A percentile compares a stretch with the other conserved stretches of the same genome.
Conservation (phyloP, 2,797 vertebrate species). For the Delichon dasypus region DNA sequence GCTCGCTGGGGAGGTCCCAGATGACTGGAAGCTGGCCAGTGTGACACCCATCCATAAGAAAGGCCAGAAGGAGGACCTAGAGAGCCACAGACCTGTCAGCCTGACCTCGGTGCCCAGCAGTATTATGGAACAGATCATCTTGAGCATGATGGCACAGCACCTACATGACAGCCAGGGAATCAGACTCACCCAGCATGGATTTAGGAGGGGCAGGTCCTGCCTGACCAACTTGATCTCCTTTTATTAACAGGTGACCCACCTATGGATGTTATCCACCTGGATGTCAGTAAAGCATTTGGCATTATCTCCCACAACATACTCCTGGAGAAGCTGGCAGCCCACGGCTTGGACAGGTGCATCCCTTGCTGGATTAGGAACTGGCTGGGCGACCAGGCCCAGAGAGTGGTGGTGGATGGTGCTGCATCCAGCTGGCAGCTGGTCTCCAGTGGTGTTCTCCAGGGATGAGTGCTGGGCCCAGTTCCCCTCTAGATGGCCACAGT, state of each 20-base stretch:
- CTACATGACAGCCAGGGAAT: too few relatives aligned
- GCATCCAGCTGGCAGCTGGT: background rate
- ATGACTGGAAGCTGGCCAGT: background rate
- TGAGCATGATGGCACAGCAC: rapidly evolving
- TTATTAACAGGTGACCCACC: background rate
- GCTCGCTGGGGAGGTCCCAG: background rate
- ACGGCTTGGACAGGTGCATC: rapidly evolving
- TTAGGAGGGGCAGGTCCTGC: background rate
- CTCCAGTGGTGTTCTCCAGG: background rate
- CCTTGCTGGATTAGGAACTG: rapidly evolving
- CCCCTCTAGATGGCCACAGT: background rate
- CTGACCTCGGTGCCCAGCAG: background rate
- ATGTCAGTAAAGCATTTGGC: background rate
- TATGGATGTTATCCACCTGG: background rate
- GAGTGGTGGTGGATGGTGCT: background rate
- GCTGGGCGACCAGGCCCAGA: rapidly evolving
- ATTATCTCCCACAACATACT: background rate
- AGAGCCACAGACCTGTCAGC: background rate
- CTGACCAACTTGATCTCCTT: background rate
- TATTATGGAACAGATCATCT: background rate
- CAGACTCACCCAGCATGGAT: background rate
- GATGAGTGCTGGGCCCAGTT: background rate
- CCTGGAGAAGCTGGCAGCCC: background rate
- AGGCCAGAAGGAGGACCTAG: too few relatives aligned
- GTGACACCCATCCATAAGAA: background rate